A percentile compares a stretch with the other conserved stretches of the same genome.
phyloP scores from a whole-genome alignment of 2,113 vertebrate species.

The Delphinapterus leucas region DNA sequence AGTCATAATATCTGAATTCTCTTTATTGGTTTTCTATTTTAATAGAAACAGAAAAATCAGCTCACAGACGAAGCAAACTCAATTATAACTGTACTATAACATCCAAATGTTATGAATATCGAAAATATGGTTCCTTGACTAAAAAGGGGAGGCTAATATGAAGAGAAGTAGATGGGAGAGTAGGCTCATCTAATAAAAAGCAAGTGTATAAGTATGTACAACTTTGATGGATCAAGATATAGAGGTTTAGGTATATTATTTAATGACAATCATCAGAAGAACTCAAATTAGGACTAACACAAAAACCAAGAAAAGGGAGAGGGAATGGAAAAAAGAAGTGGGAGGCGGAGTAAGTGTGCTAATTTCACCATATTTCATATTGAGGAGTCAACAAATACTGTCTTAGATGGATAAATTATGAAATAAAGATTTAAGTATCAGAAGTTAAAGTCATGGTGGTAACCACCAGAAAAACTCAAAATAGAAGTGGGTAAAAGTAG shows the following conservation, averaged over 20 bases:
- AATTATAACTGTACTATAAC: neutral
- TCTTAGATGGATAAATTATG: neutral
- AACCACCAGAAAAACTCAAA: neutral
- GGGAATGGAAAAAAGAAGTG: neutral
- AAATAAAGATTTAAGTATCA: neutral
- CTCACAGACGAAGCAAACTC: neutral
- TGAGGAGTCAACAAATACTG: neutral
- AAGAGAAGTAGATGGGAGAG: neutral
- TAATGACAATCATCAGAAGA: slow-evolving; percentile 7
- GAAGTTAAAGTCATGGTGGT: neutral
- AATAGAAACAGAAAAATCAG: neutral
- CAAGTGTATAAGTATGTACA: neutral
- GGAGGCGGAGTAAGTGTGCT: neutral
- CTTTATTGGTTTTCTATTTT: neutral
- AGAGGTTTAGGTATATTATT: neutral
- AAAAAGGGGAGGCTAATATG: neutral
- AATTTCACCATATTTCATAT: neutral
- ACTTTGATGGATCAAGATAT: neutral
- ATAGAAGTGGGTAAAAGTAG: neutral
- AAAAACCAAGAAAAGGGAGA: neutral
- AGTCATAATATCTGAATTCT: neutral
- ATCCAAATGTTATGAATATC: neutral
- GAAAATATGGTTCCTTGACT: neutral
- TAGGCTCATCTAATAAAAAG: neutral
- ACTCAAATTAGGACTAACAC: neutral